phyloP scores from a whole-genome alignment of 2,797 vertebrate genomes.

The Sciurus carolinensis region DNA sequence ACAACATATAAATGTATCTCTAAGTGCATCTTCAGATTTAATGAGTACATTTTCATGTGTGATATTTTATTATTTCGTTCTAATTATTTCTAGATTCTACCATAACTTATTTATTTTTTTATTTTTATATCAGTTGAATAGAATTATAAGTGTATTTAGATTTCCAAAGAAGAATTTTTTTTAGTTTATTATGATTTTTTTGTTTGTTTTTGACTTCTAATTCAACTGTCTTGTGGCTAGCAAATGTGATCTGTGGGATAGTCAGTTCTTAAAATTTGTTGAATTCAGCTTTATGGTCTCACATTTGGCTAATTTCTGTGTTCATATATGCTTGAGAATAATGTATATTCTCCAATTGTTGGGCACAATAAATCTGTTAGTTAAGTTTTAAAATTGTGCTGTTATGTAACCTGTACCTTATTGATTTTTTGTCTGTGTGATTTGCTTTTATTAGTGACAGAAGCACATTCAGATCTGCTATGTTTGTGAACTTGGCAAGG shows the following conservation, averaged over 20 bases:
- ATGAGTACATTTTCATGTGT: background rate
- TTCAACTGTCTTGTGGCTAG: background rate
- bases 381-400: background rate
- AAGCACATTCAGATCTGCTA: background rate
- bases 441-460: background rate
- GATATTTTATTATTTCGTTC: background rate
- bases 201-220: background rate
- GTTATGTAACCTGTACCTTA: background rate
- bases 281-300: background rate
- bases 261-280: background rate
- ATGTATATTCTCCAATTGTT: background rate
- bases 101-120: background rate
- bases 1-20: background rate
- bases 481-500: background rate
- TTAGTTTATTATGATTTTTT: background rate
- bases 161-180: background rate
- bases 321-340: background rate
- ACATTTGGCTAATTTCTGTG: background rate
- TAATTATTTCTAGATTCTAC: background rate
- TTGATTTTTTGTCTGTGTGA: background rate
- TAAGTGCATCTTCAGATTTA: background rate
- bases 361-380: background rate
- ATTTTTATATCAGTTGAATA: background rate
- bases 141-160: background rate
- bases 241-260: background rate